Conservation (phyloP, 2,888 invertebrate genomes). For the Pemphredon lugubris region DNA sequence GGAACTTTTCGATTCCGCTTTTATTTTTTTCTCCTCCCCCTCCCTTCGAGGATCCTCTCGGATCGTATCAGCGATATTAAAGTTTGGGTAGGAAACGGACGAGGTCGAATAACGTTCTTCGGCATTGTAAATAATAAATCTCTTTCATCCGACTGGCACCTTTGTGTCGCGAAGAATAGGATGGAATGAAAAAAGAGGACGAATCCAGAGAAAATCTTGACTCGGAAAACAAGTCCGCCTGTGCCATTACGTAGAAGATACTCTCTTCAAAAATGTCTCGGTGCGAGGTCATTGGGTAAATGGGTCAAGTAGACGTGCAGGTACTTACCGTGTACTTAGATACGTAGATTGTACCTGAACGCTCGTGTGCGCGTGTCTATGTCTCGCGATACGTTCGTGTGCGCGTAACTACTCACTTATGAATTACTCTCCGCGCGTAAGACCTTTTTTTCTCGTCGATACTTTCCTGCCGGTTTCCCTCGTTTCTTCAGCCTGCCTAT, state of each 20-base stretch:
- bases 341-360: constrained; percentile 67
- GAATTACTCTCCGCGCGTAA: constrained; percentile 38
- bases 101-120: neutral
- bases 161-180: constrained; percentile 31
- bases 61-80: constrained; percentile 12
- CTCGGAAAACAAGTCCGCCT: constrained; percentile 29
- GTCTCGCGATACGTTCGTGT: constrained; percentile 1
- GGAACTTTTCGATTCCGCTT: neutral
- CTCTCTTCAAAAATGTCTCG: constrained; percentile 59
- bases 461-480: neutral
- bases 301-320: constrained; percentile 67
- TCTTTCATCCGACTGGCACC: constrained; percentile 18
- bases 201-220: constrained; percentile 35
- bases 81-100: neutral
- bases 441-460: constrained; percentile 17
- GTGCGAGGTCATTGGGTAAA: constrained; percentile 70
- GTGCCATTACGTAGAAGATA: constrained; percentile 55
- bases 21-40: neutral
- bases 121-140: constrained; percentile 20
- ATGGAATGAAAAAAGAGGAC: neutral
- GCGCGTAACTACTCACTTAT: constrained; percentile 38
- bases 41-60: neutral
- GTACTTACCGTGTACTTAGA: constrained; percentile 53
- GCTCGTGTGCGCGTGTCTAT: constrained; percentile 18
- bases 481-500: too few species aligned